phyloP scores from a whole-genome alignment of 2,888 invertebrate species.

The Plagiodera versicolora region DNA sequence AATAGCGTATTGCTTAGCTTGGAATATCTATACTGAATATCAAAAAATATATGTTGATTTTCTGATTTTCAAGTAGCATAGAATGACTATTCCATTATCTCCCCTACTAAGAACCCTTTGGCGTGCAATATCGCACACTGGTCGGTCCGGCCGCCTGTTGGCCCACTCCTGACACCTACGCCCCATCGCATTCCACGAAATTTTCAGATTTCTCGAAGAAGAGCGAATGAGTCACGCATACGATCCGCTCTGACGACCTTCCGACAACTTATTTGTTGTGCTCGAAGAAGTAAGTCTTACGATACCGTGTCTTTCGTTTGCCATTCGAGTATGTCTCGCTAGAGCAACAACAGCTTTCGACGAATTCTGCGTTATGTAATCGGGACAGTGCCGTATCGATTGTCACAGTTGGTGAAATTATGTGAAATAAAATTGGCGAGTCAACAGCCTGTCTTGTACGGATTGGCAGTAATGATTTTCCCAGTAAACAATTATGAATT shows the following conservation, averaged over 20 bases:
- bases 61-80: too few species aligned
- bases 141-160: neutral
- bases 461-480: too few species aligned
- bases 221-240: slow-evolving; percentile 15
- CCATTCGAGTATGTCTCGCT: slow-evolving; percentile 15
- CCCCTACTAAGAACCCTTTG: too few species aligned
- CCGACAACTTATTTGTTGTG: slow-evolving; percentile 18
- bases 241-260: too few species aligned
- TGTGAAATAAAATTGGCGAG: too few species aligned
- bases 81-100: too few species aligned
- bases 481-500: too few species aligned
- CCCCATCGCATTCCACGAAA: neutral
- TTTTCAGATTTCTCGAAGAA: neutral
- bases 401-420: too few species aligned
- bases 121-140: neutral
- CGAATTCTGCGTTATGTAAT: slow-evolving; percentile 20
- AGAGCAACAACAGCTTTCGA: slow-evolving; percentile 23
- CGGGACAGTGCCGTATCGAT: slow-evolving; percentile 10
- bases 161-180: neutral
- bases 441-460: too few species aligned
- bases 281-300: slow-evolving; percentile 16
- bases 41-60: too few species aligned
- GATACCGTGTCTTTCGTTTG: slow-evolving; percentile 18
- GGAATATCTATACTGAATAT: too few species aligned
- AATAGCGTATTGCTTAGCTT: too few species aligned